Percentiles rank a stretch among this genome's conserved stretches.
These are phyloP conservation scores for Hippolais icterina DNA, from an alignment of 2,113 vertebrate species.

Conservation along the genomic window DNA sequence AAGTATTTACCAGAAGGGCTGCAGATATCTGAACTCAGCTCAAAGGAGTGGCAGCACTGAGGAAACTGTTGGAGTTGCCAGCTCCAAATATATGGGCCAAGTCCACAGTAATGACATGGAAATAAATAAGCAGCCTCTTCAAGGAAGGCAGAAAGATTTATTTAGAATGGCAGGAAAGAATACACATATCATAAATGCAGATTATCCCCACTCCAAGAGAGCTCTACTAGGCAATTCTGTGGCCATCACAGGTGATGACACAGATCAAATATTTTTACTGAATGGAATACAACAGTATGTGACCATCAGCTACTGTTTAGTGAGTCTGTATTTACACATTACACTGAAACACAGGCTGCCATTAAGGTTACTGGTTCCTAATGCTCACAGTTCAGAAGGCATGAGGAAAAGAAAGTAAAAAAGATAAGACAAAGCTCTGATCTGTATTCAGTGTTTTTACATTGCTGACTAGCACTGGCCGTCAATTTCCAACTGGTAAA, in stretches of 20 bases:
- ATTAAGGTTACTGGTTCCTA: not conserved
- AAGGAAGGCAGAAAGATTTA: not conserved
- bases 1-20: slow-evolving; percentile 22
- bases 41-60: not conserved
- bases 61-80: not conserved
- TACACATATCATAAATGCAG: not conserved
- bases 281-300: not conserved
- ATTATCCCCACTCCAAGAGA: not conserved
- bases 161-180: not conserved
- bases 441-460: not conserved
- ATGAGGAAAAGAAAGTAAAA: not conserved
- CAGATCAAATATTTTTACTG: not conserved
- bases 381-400: not conserved
- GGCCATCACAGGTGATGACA: not conserved
- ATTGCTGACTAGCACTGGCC: not conserved
- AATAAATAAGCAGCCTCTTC: slow-evolving; percentile 29
- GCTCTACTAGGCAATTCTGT: not conserved
- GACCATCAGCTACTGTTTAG: not conserved
- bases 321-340: not conserved
- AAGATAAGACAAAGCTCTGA: not conserved
- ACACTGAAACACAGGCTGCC: not conserved
- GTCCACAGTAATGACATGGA: not conserved
- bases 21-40: not conserved
- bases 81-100: not conserved
- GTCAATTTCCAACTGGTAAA: not conserved